Evolutionary conservation across 1,140 invertebrate species (phyloP).

Genomic region (Panulirus ornatus): DNA sequence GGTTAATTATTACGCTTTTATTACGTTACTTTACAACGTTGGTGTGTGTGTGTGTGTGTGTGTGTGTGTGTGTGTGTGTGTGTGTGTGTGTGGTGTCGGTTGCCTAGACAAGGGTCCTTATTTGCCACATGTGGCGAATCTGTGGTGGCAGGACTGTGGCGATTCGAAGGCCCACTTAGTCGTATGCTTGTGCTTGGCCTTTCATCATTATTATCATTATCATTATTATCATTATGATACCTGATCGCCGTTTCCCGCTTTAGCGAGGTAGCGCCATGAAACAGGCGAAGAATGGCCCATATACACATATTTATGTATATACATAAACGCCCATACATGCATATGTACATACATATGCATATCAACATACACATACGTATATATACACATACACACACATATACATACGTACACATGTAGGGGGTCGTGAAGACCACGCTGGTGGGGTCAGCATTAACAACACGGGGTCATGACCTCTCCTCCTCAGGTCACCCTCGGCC

Average conservation of each 20-base stretch:
- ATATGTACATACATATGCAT: no score
- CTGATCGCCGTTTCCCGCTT: no score
- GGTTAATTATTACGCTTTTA: neutral
- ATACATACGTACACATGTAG: neutral
- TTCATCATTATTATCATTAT: neutral
- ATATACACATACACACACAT: neutral
- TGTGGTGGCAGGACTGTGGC: neutral
- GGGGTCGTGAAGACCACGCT: neutral
- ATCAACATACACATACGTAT: no score
- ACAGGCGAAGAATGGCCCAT: neutral
- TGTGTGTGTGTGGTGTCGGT: neutral
- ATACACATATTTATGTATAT: slow-evolving; percentile 16
- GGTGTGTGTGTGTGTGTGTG: slow-evolving; percentile 17
- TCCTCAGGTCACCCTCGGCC: slow-evolving; percentile 76
- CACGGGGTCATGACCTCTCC: slow-evolving; percentile 55
- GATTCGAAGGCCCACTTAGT: neutral
- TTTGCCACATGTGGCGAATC: neutral
- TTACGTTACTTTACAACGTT: neutral
- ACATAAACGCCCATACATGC: no score
- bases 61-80: slow-evolving; percentile 29
- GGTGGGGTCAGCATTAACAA: neutral
- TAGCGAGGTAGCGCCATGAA: no score
- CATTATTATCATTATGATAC: neutral
- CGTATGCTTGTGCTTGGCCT: neutral
- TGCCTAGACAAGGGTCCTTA: neutral